Conservation (phyloP, 2,797 vertebrate species). For the Hapalemur alaotrensis region DNA sequence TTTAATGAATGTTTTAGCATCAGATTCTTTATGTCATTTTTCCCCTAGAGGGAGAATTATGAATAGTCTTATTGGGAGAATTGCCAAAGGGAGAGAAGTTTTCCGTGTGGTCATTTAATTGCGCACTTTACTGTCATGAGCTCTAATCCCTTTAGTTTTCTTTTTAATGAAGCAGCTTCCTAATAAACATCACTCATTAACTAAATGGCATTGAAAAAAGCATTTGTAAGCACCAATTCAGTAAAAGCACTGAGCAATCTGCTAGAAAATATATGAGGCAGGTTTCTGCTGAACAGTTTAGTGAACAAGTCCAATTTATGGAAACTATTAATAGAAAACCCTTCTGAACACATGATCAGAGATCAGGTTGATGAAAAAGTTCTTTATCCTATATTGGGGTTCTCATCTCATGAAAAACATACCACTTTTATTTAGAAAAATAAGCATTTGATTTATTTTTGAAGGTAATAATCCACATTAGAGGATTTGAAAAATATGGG, state of each 20-base stretch:
- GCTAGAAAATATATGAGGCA: neutral
- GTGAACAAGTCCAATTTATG: neutral
- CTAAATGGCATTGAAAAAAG: neutral
- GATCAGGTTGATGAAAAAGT: neutral
- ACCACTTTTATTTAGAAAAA: neutral
- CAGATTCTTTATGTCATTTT: neutral
- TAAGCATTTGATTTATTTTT: neutral
- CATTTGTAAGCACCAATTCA: neutral
- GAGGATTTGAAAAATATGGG: neutral
- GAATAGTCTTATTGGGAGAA: neutral
- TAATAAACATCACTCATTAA: neutral
- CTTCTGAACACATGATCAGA: neutral
- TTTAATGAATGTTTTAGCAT: neutral
- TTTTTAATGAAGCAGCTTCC: neutral
- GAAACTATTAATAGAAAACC: neutral
- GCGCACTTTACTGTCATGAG: neutral
- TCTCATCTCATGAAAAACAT: neutral
- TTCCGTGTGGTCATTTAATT: neutral
- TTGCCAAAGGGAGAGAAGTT: neutral
- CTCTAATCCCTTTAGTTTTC: neutral
- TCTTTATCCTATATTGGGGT: neutral
- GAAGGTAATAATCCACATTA: neutral
- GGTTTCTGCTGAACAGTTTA: neutral
- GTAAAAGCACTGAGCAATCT: neutral
- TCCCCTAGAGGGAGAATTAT: slow-evolving; percentile 37